These are phyloP conservation scores for Mycteria americana DNA, from an alignment of 2,797 vertebrate species.

Conservation along the genomic window DNA sequence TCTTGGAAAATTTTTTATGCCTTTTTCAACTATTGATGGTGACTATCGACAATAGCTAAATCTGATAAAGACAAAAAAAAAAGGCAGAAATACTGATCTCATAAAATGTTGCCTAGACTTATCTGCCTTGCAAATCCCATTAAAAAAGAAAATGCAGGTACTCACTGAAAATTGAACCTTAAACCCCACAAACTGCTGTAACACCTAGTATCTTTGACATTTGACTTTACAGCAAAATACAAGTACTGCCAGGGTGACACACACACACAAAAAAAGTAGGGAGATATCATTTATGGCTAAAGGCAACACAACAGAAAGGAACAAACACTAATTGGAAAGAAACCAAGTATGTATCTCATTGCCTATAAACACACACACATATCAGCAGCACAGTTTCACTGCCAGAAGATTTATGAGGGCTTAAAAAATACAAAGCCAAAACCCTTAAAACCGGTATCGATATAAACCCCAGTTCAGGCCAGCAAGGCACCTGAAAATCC, in stretches of 20 bases:
- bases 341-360: background rate
- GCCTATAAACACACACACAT: background rate
- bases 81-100: background rate
- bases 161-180: background rate
- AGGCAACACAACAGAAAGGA: background rate
- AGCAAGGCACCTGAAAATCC: background rate
- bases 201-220: background rate
- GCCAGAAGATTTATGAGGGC: background rate
- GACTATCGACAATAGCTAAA: background rate
- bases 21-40: background rate
- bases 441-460: background rate
- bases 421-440: background rate
- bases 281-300: background rate
- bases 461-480: background rate
- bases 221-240: background rate
- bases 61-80: background rate
- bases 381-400: background rate
- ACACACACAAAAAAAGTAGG: background rate
- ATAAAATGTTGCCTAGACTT: background rate
- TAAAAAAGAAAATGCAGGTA: background rate
- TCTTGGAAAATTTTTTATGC: background rate
- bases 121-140: background rate
- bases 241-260: background rate
- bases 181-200: background rate
- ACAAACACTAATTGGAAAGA: background rate